phyloP scores from a whole-genome alignment of 37 sponge, comb jelly and placozoan genomes.

The Sycon ciliatum region DNA sequence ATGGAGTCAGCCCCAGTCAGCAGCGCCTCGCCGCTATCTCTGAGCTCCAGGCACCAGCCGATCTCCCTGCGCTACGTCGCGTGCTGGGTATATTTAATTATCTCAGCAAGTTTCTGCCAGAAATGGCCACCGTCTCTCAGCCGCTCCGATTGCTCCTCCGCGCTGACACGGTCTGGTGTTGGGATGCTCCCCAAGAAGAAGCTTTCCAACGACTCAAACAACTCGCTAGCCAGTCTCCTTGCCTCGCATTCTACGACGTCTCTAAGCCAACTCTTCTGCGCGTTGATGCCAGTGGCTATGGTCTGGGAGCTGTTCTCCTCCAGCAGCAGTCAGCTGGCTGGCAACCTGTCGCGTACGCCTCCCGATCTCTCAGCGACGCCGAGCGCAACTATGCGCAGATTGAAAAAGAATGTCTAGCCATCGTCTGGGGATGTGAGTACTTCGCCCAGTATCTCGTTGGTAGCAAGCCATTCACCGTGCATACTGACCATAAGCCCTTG shows the following conservation, averaged over 20 bases:
- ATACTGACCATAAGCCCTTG: constrained; percentile 52
- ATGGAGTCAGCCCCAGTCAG: no score
- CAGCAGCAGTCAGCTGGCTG: no score
- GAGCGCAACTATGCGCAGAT: constrained; percentile 36
- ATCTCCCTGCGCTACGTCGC: constrained; percentile 10
- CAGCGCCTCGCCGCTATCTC: no score
- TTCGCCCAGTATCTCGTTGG: constrained; percentile 29
- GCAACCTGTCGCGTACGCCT: constrained; percentile 41
- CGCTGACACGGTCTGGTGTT: constrained; percentile 15
- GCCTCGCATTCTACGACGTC: no score
- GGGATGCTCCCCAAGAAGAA: constrained; percentile 28
- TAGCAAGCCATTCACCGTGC: constrained; percentile 13
- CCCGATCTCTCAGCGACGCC: constrained; percentile 25
- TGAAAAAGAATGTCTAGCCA: constrained; percentile 38
- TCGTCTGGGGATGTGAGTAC: constrained; percentile 29
- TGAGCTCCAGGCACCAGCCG: no score
- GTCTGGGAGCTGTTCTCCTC: no score
- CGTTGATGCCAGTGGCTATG: no score
- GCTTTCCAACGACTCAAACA: no score
- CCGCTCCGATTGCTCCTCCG: constrained; percentile 30
- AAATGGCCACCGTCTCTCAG: constrained; percentile 13
- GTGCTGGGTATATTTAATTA: constrained; percentile 36
- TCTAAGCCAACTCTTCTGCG: no score
- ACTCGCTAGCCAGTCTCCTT: no score
- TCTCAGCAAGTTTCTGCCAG: constrained; percentile 27